Evolutionary conservation across 2,888 invertebrate genomes (phyloP), one percentile per base, ranked within the genome.

Genomic region (Noctua janthina): DNA sequence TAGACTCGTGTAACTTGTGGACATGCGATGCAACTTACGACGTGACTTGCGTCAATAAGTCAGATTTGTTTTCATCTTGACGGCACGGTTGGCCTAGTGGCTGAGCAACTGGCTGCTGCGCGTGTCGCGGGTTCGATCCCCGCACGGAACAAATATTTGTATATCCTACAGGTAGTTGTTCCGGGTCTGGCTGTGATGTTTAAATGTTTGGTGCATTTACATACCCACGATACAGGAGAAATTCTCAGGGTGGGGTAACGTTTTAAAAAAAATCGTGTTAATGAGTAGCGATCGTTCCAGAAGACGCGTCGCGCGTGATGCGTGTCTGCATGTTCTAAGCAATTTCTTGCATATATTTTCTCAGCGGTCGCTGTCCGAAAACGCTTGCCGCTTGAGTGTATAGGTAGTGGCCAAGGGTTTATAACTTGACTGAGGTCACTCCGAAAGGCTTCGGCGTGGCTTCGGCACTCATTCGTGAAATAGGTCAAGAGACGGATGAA

Each of bases 401-500:
- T 4, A 17, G 8, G 4, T 68, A 10, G 68, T 68, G 68, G 46
- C 46, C 17, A 68, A 68, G 46, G 8, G n/a, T 15, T 68, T 46
- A 84, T 70, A 71, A 72, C 54, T 76, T 76, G 68, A 64, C 72
- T 81, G 49, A 79, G 86, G 80, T 85, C 74, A 83, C 77, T 82
- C 74, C 85, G 86, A 87, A 91, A 89, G 89, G 88, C 89, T 88
- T 91, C 86, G 88, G 78, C 83, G 79, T 84, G 88, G 88, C 89
- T 88, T 90, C 86, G 89, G 79, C 84, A 82, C 86, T 89, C 91
- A 90, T 86, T 89, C 91, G 91, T 87, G 81, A 92, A 92, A 90
- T 91, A 89, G 92, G 92, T 92, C 91, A 91, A 91, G 91, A 89
- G 90, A 91, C 90, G 85, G 87, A 90, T 89, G 91, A 90, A 90